phyloP scores from a whole-genome alignment of 1,140 invertebrate species.

The Drosophila sp. region DNA sequence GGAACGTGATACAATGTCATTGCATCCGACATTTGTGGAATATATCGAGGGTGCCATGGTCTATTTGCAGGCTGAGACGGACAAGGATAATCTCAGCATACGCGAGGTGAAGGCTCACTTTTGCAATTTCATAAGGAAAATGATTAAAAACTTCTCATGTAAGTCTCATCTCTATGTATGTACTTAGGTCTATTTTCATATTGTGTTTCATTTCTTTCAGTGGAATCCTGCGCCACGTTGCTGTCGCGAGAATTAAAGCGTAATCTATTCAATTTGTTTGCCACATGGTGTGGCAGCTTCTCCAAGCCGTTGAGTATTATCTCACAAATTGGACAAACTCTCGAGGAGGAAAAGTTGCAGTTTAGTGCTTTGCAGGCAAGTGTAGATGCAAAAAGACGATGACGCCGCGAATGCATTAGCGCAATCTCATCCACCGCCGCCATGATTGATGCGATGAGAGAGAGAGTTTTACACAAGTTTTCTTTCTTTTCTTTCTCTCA shows the following conservation, averaged over 20 bases:
- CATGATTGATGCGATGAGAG: background rate
- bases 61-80: conserved; percentile 95
- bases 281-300: conserved; percentile 95
- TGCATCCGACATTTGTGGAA: conserved; percentile 95
- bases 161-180: conserved; percentile 78
- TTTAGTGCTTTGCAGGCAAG: conserved; percentile 90
- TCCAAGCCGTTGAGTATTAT: conserved; percentile 84
- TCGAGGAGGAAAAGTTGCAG: conserved; percentile 87
- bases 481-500: background rate
- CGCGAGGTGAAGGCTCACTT: conserved; percentile 96
- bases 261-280: conserved; percentile 95
- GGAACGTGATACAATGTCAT: conserved; percentile 91
- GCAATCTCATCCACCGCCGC: background rate
- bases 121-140: conserved; percentile 95
- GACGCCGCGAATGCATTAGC: conserved; percentile 8
- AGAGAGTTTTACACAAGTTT: background rate
- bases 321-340: conserved; percentile 72
- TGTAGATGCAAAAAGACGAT: background rate
- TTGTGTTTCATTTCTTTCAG: conserved; percentile 84
- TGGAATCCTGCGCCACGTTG: conserved; percentile 93
- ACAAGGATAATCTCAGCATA: conserved; percentile 92
- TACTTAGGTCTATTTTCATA: conserved; percentile 26
- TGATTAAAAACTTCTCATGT: conserved; percentile 96
- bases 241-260: conserved; percentile 93
- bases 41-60: conserved; percentile 97